phyloP scores from a whole-genome alignment of 1,140 invertebrate genomes.

The Metaphire vulgaris region DNA sequence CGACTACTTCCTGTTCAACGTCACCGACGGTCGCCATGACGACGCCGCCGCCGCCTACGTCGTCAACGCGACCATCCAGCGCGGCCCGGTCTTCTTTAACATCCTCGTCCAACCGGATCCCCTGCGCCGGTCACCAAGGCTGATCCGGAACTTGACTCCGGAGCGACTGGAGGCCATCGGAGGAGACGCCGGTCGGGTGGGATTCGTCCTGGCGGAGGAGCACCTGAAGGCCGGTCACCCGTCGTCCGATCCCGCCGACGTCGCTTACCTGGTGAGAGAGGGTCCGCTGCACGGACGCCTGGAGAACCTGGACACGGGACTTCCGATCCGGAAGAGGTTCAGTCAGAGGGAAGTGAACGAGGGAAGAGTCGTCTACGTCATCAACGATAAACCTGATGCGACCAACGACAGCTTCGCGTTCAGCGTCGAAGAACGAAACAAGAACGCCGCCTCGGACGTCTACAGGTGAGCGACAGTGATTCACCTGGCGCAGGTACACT shows the following conservation, averaged over 20 bases:
- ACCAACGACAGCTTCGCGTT: slow-evolving; percentile 48
- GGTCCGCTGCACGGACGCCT: slow-evolving; percentile 42
- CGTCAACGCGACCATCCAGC: slow-evolving; percentile 42
- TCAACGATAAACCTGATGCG: slow-evolving; percentile 37
- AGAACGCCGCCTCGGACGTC: background rate
- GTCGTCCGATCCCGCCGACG: slow-evolving; percentile 37
- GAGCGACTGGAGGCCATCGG: slow-evolving; percentile 41
- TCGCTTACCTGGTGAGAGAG: slow-evolving; percentile 41
- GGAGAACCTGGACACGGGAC: slow-evolving; percentile 42
- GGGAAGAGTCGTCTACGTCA: slow-evolving; percentile 50
- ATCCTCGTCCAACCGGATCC: slow-evolving; percentile 35
- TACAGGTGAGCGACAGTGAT: no score
- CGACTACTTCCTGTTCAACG: slow-evolving; percentile 47
- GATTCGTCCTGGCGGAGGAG: slow-evolving; percentile 42
- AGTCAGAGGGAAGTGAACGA: slow-evolving; percentile 71
- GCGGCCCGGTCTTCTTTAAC: slow-evolving; percentile 43
- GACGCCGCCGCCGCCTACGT: slow-evolving; percentile 40
- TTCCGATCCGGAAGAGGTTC: slow-evolving; percentile 53
- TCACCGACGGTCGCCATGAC: slow-evolving; percentile 42
- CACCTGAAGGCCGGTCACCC: slow-evolving; percentile 40
- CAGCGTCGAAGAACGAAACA: slow-evolving; percentile 37
- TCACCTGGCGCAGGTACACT: no score
- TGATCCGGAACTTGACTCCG: slow-evolving; percentile 41
- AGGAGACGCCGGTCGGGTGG: slow-evolving; percentile 34
- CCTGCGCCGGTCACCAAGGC: slow-evolving; percentile 40